phyloP scores from a whole-genome alignment of 2,797 vertebrate genomes.

The Notamacropus eugenii region DNA sequence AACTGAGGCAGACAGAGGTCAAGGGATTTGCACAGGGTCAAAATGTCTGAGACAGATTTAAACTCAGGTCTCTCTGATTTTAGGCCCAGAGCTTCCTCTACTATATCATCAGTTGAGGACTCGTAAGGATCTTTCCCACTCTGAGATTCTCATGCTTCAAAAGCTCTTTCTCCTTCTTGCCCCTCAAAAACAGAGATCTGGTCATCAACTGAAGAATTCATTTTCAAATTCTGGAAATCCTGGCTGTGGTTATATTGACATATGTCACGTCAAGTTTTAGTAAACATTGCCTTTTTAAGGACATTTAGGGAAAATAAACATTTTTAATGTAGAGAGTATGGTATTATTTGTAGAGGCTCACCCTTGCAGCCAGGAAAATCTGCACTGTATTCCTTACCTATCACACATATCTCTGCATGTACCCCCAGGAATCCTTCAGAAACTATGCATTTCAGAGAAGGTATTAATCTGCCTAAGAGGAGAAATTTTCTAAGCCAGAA shows the following conservation, averaged over 20 bases:
- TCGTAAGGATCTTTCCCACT: background rate
- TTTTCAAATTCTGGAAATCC: background rate
- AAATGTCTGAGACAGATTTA: background rate
- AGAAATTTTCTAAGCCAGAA: background rate
- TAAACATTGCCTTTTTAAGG: background rate
- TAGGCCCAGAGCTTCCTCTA: background rate
- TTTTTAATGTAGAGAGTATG: background rate
- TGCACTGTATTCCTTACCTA: background rate
- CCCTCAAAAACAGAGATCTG: background rate
- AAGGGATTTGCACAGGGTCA: background rate
- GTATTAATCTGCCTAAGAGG: background rate
- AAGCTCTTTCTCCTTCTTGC: background rate
- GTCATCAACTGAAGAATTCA: background rate
- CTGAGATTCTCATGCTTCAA: background rate
- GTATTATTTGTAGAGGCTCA: background rate
- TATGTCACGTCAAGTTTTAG: background rate
- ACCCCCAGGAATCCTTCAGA: background rate
- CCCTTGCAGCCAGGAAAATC: background rate
- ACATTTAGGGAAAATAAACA: background rate
- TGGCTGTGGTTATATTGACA: background rate
- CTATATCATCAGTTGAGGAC: background rate
- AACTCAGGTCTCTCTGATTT: background rate
- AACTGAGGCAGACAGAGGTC: background rate
- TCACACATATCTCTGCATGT: background rate
- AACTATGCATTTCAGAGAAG: background rate